Percentiles rank a stretch among this genome's conserved stretches.
phyloP scores from a whole-genome alignment of 1,140 invertebrate genomes.

The Luehdorfia chinensis region DNA sequence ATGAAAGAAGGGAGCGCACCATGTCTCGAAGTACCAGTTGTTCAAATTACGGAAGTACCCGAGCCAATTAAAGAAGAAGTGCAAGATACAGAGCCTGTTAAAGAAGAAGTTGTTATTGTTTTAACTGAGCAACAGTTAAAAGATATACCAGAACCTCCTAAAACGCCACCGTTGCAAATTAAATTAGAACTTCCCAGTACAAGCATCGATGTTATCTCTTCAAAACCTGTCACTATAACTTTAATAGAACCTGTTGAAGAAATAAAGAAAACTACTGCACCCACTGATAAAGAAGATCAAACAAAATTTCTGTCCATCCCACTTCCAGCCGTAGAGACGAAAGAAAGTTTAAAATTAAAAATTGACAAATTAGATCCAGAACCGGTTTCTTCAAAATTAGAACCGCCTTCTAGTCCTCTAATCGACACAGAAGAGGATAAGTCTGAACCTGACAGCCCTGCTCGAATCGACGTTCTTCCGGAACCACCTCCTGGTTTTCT shows the following conservation, averaged over 20 bases:
- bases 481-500: constrained; percentile 71
- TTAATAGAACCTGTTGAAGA: constrained; percentile 22
- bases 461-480: constrained; percentile 65
- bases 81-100: constrained; percentile 25
- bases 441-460: constrained; percentile 76
- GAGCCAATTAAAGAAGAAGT: constrained; percentile 35
- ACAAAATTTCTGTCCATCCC: constrained; percentile 40
- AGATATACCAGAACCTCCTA: constrained; percentile 44
- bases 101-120: constrained; percentile 32
- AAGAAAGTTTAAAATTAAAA: constrained; percentile 47
- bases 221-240: constrained; percentile 1
- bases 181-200: constrained; percentile 35
- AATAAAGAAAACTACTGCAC: constrained; percentile 27
- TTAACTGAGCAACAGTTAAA: constrained; percentile 34
- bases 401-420: constrained; percentile 69
- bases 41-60: constrained; percentile 35
- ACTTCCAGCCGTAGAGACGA: constrained; percentile 41
- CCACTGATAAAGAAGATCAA: constrained; percentile 26
- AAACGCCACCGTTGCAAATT: constrained; percentile 43
- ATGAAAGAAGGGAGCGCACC: constrained; percentile 41
- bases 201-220: constrained; percentile 5
- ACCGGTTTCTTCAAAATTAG: constrained; percentile 41
- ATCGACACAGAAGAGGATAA: constrained; percentile 77
- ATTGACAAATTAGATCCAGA: constrained; percentile 48
- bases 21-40: constrained; percentile 28